Percentiles rank a stretch among this genome's conserved stretches.
phyloP scores from a whole-genome alignment of 2,888 invertebrate genomes.

The Athalia rosae region DNA sequence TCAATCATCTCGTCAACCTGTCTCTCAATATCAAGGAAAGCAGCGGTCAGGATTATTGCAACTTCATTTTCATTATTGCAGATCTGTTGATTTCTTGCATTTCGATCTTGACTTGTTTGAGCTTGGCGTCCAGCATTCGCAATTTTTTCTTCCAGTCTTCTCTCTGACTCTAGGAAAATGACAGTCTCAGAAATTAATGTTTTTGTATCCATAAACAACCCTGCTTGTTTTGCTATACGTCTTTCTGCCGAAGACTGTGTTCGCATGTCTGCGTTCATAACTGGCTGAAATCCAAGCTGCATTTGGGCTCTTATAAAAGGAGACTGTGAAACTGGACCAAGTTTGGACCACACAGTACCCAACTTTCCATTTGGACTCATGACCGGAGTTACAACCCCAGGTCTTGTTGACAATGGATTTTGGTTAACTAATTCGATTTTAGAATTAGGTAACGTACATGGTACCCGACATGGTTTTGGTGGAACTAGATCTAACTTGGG shows the following conservation, averaged over 20 bases:
- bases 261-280: slow-evolving; percentile 53
- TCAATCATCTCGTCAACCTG: slow-evolving; percentile 48
- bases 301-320: slow-evolving; percentile 70
- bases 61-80: slow-evolving; percentile 61
- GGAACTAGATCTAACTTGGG: slow-evolving; percentile 70
- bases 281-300: slow-evolving; percentile 62
- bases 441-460: slow-evolving; percentile 63
- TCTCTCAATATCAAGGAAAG: slow-evolving; percentile 67
- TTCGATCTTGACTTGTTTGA: slow-evolving; percentile 56
- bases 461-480: slow-evolving; percentile 70
- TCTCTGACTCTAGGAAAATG: slow-evolving; percentile 65
- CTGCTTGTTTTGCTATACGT: slow-evolving; percentile 64
- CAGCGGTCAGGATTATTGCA: slow-evolving; percentile 64
- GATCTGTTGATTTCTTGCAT: slow-evolving; percentile 60
- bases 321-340: slow-evolving; percentile 70
- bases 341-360: slow-evolving; percentile 68
- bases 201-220: slow-evolving; percentile 52
- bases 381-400: slow-evolving; percentile 67
- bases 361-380: slow-evolving; percentile 59
- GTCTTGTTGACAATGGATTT: slow-evolving; percentile 63
- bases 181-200: slow-evolving; percentile 62
- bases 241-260: slow-evolving; percentile 70
- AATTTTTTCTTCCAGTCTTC: slow-evolving; percentile 61
- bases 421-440: slow-evolving; percentile 65
- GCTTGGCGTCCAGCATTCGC: slow-evolving; percentile 63